These are phyloP conservation scores for Dryobotodes eremita DNA, from an alignment of 2,888 invertebrate species.

Conservation along the genomic window DNA sequence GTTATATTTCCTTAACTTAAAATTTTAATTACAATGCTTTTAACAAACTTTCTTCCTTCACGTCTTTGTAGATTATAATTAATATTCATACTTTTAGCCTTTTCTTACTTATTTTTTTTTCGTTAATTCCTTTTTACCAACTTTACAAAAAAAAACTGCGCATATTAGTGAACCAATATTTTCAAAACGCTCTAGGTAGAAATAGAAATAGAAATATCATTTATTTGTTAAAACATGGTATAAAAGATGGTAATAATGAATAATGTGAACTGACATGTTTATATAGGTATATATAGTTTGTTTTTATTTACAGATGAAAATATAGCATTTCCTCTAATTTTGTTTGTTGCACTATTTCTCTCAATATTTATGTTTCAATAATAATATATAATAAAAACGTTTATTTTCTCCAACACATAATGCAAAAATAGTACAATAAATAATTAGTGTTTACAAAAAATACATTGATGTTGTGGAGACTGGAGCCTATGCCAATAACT, in stretches of 20 bases:
- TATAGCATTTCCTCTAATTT: background rate
- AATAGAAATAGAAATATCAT: too few relatives aligned
- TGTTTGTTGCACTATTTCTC: background rate
- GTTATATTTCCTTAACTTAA: slow-evolving; percentile 32
- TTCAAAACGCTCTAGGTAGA: background rate
- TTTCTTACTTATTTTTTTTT: slow-evolving; percentile 27
- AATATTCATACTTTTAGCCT: slow-evolving; percentile 26
- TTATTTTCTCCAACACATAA: too few relatives aligned
- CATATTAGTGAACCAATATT: background rate
- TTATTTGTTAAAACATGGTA: too few relatives aligned
- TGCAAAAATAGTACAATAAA: too few relatives aligned
- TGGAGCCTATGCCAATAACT: too few relatives aligned
- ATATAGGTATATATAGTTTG: background rate
- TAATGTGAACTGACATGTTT: too few relatives aligned
- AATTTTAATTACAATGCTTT: slow-evolving; percentile 47
- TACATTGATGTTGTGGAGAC: too few relatives aligned
- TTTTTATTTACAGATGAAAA: slow-evolving; percentile 4
- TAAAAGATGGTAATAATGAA: too few relatives aligned
- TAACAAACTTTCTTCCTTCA: slow-evolving; percentile 35
- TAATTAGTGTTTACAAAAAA: too few relatives aligned
- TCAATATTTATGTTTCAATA: background rate
- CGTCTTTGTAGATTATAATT: slow-evolving; percentile 36
- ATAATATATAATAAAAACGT: too few relatives aligned
- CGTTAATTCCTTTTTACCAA: background rate
- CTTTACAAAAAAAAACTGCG: background rate